Conservation (phyloP, 1,140 invertebrate genomes). For the Zaprionus kolodkinae region DNA sequence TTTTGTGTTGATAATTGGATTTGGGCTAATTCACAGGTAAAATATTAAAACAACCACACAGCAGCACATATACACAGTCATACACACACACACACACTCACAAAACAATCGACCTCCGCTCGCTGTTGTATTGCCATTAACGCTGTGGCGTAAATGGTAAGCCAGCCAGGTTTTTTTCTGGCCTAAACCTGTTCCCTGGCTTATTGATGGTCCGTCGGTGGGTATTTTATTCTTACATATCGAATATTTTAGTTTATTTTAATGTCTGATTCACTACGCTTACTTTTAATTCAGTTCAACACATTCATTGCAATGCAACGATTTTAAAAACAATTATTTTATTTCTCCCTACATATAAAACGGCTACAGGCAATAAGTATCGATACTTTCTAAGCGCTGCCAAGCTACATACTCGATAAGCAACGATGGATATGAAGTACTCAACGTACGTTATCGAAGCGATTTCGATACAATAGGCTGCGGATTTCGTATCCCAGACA, state of each 20-base stretch:
- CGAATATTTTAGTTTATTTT: conserved; percentile 18
- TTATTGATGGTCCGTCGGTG: conserved; percentile 60
- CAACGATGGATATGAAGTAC: conserved; percentile 5
- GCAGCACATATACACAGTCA: conserved; percentile 39
- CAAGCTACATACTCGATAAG: conserved; percentile 32
- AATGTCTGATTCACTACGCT: conserved; percentile 22
- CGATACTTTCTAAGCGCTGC: conserved; percentile 45
- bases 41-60: conserved; percentile 61
- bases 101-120: conserved; percentile 78
- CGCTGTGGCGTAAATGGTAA: conserved; percentile 77
- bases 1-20: conserved; percentile 70
- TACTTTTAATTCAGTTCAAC: conserved; percentile 59
- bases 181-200: conserved; percentile 77
- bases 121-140: conserved; percentile 59
- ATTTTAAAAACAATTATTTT: conserved; percentile 52
- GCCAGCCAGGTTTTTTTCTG: conserved; percentile 77
- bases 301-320: conserved; percentile 56
- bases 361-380: conserved; percentile 50
- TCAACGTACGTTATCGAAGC: conserved; percentile 7
- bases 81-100: conserved; percentile 45
- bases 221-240: conserved; percentile 11
- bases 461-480: conserved; percentile 13
- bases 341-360: conserved; percentile 51
- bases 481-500: background rate
- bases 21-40: conserved; percentile 58